These are phyloP conservation scores for Cantharis flavilabris DNA, from an alignment of 2,888 invertebrate genomes.

Conservation along the genomic window DNA sequence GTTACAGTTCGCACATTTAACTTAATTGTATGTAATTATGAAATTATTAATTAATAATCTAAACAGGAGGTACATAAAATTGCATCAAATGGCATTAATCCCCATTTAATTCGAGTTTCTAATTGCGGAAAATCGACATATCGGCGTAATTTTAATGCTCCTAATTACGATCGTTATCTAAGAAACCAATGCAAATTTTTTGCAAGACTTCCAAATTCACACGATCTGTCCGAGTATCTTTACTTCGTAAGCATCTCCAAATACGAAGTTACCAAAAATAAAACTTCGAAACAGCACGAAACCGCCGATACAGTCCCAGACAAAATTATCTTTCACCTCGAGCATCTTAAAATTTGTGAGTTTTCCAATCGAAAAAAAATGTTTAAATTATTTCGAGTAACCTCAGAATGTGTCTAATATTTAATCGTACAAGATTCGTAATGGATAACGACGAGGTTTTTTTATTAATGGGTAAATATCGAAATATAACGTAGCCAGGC, in stretches of 20 bases:
- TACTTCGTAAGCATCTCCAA: slow-evolving; percentile 7
- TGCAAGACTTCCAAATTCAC: not conserved
- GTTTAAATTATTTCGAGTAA: slow-evolving; percentile 1
- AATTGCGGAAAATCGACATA: not conserved
- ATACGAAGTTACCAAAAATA: slow-evolving; percentile 24
- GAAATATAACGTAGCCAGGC: slow-evolving; percentile 10
- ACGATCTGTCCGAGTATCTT: slow-evolving; percentile 20
- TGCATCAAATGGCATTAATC: not conserved
- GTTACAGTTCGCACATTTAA: not conserved
- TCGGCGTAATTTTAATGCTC: not conserved
- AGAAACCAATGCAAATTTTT: not conserved
- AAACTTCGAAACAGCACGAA: slow-evolving; percentile 16
- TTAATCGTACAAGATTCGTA: not conserved
- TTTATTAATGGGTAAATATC: slow-evolving; percentile 12
- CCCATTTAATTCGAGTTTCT: not conserved
- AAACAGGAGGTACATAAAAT: not conserved
- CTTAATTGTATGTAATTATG: not conserved
- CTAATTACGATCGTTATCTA: not conserved
- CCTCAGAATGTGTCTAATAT: not conserved
- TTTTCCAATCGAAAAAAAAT: not conserved
- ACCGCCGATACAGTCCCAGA: slow-evolving; percentile 9
- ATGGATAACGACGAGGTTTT: not conserved
- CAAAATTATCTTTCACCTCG: slow-evolving; percentile 9
- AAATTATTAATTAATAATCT: not conserved
- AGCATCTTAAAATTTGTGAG: not conserved